Conservation (phyloP, 2,797 vertebrate species). For the Staurois parvus region DNA sequence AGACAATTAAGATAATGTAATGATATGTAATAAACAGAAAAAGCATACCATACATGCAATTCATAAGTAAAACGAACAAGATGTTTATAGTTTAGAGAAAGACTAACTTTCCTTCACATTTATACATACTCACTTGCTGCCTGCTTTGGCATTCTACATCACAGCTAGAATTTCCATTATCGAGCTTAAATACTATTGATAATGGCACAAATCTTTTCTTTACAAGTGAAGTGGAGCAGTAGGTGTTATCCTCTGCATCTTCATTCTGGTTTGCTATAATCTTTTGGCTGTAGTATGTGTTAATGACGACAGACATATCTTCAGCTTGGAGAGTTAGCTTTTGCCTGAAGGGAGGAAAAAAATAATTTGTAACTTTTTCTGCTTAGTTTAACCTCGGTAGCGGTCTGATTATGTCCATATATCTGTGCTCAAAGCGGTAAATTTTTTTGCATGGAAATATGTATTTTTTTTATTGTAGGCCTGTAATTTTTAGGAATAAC, state of each 20-base stretch:
- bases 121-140: conserved; percentile 11
- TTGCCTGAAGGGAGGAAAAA: conserved; percentile 22
- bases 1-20: no score
- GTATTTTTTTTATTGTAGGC: no score
- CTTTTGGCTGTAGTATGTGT: conserved; percentile 50
- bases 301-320: conserved; percentile 34
- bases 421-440: no score
- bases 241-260: neutral
- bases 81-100: no score
- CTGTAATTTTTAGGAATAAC: no score
- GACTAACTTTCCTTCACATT: neutral
- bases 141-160: neutral
- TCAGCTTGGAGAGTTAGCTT: neutral
- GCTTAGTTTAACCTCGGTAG: neutral
- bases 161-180: neutral
- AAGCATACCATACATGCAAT: no score
- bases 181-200: conserved; percentile 17
- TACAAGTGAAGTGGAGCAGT: neutral
- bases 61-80: no score
- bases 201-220: conserved; percentile 31
- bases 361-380: neutral
- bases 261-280: neutral
- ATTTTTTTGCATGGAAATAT: no score
- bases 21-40: no score
- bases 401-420: no score